Evolutionary conservation across 1,140 invertebrate genomes (phyloP).

Genomic region (Myzus persicae): DNA sequence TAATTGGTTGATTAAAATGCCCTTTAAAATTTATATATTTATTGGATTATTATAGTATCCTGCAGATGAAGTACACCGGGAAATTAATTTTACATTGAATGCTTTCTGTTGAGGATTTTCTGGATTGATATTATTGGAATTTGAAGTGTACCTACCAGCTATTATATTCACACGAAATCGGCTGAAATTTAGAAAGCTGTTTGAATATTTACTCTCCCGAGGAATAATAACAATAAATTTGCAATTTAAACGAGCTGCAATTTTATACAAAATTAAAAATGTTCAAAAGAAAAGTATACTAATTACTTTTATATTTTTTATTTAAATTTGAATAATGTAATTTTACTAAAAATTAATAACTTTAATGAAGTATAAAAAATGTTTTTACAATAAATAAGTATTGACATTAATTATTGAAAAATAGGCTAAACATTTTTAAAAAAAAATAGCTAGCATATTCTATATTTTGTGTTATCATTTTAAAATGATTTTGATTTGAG

Average conservation of each 20-base stretch:
- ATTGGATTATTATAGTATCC: not conserved
- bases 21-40: not conserved
- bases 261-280: not conserved
- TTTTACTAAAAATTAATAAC: not conserved
- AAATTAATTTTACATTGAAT: not conserved
- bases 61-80: not conserved
- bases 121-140: not conserved
- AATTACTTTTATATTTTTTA: constrained; percentile 15
- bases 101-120: not conserved
- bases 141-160: not conserved
- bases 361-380: not conserved
- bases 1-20: not conserved
- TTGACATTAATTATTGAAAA: not conserved
- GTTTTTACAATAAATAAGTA: not conserved
- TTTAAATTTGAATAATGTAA: not conserved
- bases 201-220: not conserved
- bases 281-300: not conserved
- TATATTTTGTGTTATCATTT: not conserved
- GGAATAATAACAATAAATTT: not conserved
- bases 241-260: not conserved
- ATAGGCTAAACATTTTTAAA: not conserved
- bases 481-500: not conserved
- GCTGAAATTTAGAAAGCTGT: not conserved
- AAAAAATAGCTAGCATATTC: not conserved
- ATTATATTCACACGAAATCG: not conserved